These are phyloP conservation scores for Babylonia areolata DNA, from an alignment of 1,140 invertebrate genomes.

Conservation along the genomic window DNA sequence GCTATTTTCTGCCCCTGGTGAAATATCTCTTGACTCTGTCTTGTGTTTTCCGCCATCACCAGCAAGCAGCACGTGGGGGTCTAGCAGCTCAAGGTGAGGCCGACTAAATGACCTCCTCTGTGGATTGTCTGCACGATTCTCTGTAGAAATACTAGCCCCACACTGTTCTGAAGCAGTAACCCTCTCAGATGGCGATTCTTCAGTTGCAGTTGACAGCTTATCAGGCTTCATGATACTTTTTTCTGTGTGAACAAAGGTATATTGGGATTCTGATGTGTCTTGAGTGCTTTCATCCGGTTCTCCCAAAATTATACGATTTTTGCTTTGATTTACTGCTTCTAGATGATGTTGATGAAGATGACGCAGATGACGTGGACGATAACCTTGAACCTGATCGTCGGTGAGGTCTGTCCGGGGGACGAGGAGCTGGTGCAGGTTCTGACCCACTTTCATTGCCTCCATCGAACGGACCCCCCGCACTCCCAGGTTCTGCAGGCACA, in stretches of 20 bases:
- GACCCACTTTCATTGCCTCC: neutral
- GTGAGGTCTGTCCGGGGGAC: neutral
- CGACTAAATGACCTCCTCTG: neutral
- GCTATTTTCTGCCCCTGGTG: neutral
- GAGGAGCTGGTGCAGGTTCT: neutral
- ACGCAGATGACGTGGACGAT: neutral
- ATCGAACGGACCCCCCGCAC: neutral
- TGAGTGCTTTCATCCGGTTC: neutral
- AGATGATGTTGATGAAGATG: neutral
- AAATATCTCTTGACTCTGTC: neutral
- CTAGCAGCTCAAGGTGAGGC: neutral
- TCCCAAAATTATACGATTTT: neutral
- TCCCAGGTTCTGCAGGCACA: neutral
- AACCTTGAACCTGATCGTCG: neutral
- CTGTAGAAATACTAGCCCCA: neutral
- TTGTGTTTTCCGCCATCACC: neutral
- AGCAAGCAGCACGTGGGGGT: slow-evolving; percentile 3
- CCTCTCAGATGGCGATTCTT: neutral
- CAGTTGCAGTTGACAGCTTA: neutral
- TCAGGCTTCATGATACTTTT: neutral
- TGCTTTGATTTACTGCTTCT: neutral
- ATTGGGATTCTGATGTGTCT: neutral
- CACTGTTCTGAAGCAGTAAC: neutral
- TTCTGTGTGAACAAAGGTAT: neutral
- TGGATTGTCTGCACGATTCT: neutral